A percentile compares a stretch with the other conserved stretches of the same genome.
These are phyloP conservation scores for Listronotus oregonensis DNA, from an alignment of 1,140 invertebrate genomes.

Conservation along the genomic window DNA sequence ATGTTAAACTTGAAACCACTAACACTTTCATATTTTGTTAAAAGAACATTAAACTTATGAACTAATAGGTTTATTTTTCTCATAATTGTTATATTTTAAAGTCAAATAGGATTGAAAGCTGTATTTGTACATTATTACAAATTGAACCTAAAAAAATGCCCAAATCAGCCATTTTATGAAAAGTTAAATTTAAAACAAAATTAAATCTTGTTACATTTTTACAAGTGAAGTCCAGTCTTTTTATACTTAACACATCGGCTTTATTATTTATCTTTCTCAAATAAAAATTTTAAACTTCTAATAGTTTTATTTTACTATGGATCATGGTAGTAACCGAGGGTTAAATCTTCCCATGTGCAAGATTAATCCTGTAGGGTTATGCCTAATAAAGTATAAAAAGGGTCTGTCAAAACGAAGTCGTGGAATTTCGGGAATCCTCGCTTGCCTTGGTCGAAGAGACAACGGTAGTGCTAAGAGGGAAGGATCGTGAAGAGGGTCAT, in stretches of 20 bases:
- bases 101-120: too few relatives aligned
- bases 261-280: neutral
- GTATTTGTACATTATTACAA: too few relatives aligned
- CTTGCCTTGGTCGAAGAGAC: conserved; percentile 70
- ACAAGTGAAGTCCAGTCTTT: conserved; percentile 2
- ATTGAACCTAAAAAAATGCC: too few relatives aligned
- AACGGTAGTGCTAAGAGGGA: conserved; percentile 66
- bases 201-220: conserved; percentile 2
- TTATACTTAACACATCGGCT: neutral
- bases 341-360: conserved; percentile 85
- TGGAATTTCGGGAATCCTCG: conserved; percentile 69
- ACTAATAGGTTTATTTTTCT: too few relatives aligned
- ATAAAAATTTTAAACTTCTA: neutral
- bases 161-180: neutral
- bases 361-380: conserved; percentile 85
- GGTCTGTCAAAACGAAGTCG: conserved; percentile 81
- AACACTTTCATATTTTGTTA: too few relatives aligned
- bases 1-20: too few relatives aligned
- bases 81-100: too few relatives aligned
- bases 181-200: neutral
- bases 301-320: neutral
- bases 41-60: too few relatives aligned
- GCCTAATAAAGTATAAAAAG: conserved; percentile 83
- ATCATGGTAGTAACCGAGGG: conserved; percentile 72
- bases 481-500: conserved; percentile 66